A percentile compares a stretch with the other conserved stretches of the same genome.
These are phyloP conservation scores for Seriola dumerili DNA, from an alignment of 2,113 vertebrate species.

Conservation along the genomic window DNA sequence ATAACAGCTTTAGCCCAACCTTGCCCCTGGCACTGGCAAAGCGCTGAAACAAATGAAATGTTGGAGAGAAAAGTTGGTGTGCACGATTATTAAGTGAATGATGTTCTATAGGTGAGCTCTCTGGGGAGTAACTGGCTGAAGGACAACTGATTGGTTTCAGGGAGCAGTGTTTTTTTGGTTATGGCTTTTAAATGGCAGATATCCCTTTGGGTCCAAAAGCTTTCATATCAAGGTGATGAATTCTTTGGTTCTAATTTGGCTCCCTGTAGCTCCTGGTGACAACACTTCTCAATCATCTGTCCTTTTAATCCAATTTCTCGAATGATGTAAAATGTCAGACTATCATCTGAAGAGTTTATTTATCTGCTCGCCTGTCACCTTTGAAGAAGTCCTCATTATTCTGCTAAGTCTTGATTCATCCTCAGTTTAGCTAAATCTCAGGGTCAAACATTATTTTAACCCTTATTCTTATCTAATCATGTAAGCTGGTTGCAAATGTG, in stretches of 20 bases:
- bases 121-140: conserved; percentile 48
- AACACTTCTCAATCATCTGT: no score
- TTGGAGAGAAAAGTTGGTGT: conserved; percentile 28
- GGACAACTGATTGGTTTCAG: conserved; percentile 50
- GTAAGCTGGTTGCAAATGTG: no score
- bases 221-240: background rate
- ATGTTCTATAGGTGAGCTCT: conserved; percentile 46
- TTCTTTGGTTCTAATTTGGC: conserved; percentile 26
- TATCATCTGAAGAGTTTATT: background rate
- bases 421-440: background rate
- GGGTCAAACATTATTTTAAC: no score
- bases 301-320: background rate
- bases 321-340: background rate
- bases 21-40: conserved; percentile 40
- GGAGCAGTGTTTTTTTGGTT: conserved; percentile 26
- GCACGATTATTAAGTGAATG: conserved; percentile 55
- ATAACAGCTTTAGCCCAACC: conserved; percentile 54
- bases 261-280: background rate
- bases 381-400: background rate
- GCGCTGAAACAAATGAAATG: conserved; percentile 41
- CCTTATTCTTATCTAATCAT: no score
- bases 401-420: background rate
- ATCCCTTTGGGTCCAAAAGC: conserved; percentile 7
- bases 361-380: background rate
- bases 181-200: conserved; percentile 44